Conservation (phyloP, 2,888 invertebrate species). For the Halictus quadricinctus region DNA sequence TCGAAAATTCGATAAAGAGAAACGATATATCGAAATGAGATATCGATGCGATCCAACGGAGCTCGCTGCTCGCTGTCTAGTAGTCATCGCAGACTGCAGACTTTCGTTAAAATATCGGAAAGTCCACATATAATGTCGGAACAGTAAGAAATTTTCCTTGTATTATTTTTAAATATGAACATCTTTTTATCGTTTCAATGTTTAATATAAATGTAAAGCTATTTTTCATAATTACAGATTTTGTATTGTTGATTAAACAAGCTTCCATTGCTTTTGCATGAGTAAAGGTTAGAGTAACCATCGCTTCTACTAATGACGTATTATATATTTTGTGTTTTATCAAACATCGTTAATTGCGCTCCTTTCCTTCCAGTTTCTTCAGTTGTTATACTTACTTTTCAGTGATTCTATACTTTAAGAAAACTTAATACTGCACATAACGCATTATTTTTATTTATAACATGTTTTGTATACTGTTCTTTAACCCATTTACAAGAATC, state of each 20-base stretch:
- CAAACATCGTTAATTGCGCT: constrained; percentile 2
- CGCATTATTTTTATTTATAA: constrained; percentile 1
- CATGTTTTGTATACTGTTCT: background rate
- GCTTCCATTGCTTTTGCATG: background rate
- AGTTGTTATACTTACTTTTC: too few relatives aligned
- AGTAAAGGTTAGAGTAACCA: constrained; percentile 71
- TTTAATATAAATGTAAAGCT: background rate
- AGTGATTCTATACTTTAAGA: background rate
- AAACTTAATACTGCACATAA: background rate
- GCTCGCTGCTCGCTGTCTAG: constrained; percentile 16
- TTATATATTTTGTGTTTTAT: constrained; percentile 49
- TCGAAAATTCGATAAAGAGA: constrained; percentile 15
- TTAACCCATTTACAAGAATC: constrained; percentile 1
- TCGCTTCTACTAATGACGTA: constrained; percentile 71
- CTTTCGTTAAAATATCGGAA: constrained; percentile 37
- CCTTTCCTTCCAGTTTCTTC: background rate
- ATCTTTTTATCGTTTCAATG: background rate
- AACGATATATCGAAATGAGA: constrained; percentile 36
- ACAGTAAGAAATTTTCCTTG: constrained; percentile 73
- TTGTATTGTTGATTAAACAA: background rate
- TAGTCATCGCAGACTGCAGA: constrained; percentile 31
- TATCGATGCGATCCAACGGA: constrained; percentile 41
- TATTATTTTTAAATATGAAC: constrained; percentile 15
- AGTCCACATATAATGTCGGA: constrained; percentile 75
- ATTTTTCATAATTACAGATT: background rate